These are phyloP conservation scores for Coccyzus lansbergi DNA, from an alignment of 2,797 vertebrate species.

Conservation along the genomic window DNA sequence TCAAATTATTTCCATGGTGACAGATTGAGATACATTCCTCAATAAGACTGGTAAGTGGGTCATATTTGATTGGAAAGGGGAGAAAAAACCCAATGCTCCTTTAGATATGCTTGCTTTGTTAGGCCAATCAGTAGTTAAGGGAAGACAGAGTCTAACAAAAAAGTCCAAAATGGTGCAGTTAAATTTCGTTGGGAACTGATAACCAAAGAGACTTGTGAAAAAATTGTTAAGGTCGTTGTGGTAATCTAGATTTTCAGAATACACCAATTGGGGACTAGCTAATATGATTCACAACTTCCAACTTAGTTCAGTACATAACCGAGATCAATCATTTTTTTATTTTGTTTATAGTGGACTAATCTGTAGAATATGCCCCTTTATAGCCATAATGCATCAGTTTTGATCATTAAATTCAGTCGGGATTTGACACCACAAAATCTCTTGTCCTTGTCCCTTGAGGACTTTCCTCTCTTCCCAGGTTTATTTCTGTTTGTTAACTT, in stretches of 20 bases:
- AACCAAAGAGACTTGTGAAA: not conserved
- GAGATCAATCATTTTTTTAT: not conserved
- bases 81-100: not conserved
- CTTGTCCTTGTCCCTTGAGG: not conserved
- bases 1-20: conserved; percentile 39
- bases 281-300: not conserved
- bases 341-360: not conserved
- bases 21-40: not conserved
- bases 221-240: not conserved
- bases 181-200: not conserved
- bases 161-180: not conserved
- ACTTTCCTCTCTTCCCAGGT: not conserved
- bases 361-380: not conserved
- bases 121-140: not conserved
- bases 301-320: not conserved
- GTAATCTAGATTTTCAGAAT: not conserved
- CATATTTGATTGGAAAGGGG: not conserved
- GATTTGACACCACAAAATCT: not conserved
- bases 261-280: not conserved
- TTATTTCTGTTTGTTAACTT: not conserved
- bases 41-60: not conserved
- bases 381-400: not conserved
- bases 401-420: not conserved
- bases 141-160: not conserved
- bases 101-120: not conserved